phyloP scores from a whole-genome alignment of 2,888 invertebrate genomes.

The Calameuta pallipes region DNA sequence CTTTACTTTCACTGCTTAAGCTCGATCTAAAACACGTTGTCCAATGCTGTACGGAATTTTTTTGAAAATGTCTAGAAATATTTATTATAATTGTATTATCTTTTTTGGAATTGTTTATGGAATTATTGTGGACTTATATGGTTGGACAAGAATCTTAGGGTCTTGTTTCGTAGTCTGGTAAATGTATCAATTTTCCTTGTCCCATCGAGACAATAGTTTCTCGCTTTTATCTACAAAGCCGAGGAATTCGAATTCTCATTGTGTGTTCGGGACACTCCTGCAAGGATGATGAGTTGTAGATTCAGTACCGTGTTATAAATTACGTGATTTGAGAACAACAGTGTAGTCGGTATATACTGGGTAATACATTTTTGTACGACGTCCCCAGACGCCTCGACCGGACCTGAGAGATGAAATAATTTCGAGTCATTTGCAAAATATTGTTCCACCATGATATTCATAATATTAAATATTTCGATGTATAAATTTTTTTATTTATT shows the following conservation, averaged over 20 bases:
- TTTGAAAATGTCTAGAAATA: neutral
- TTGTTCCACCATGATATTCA: neutral
- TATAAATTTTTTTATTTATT: neutral
- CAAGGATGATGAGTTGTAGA: constrained; percentile 15
- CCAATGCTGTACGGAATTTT: neutral
- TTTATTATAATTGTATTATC: neutral
- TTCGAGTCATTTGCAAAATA: too few species aligned
- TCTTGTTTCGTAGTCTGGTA: neutral
- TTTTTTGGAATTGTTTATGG: neutral
- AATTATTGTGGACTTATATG: neutral
- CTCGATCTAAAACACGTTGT: constrained; percentile 16
- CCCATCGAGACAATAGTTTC: neutral
- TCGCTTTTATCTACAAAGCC: neutral
- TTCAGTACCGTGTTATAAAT: constrained; percentile 1
- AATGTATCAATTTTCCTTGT: constrained; percentile 9
- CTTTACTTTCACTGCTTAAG: constrained; percentile 51
- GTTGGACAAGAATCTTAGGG: neutral
- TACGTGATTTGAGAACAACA: neutral
- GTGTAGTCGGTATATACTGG: neutral
- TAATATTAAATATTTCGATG: neutral
- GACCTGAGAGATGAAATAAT: too few species aligned
- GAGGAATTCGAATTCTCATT: constrained; percentile 21
- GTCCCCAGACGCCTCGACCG: neutral
- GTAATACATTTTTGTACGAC: neutral
- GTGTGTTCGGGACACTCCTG: constrained; percentile 21